These are phyloP conservation scores for Alloscopus bannaensis DNA, from an alignment of 2,888 invertebrate species.

Conservation along the genomic window DNA sequence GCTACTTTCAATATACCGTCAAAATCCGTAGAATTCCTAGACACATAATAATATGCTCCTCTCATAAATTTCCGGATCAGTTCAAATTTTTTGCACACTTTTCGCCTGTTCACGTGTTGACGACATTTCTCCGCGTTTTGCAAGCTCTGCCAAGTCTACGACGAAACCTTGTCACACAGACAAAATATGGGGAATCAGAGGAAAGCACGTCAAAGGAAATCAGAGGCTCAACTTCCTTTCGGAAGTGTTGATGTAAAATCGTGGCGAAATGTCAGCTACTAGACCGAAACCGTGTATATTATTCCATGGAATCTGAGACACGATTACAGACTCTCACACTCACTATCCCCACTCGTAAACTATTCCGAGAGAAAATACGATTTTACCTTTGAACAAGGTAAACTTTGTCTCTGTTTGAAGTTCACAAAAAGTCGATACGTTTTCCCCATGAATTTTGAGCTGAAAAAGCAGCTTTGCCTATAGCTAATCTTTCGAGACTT, in stretches of 20 bases:
- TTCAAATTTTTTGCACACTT: slow-evolving; percentile 6
- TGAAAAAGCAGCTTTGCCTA: no score
- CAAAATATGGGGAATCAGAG: slow-evolving; percentile 17
- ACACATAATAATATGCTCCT: slow-evolving; percentile 28
- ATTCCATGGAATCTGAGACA: no score
- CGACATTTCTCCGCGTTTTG: background rate
- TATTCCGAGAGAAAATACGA: no score
- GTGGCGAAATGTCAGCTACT: slow-evolving; percentile 22
- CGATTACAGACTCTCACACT: no score
- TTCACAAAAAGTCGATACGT: no score
- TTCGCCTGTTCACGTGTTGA: no score
- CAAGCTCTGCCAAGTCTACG: background rate
- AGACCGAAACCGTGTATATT: slow-evolving; percentile 18
- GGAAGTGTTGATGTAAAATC: background rate
- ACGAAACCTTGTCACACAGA: background rate
- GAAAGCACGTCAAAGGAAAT: background rate
- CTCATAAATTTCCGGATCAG: slow-evolving; percentile 8
- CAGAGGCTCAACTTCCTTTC: no score
- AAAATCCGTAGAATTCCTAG: slow-evolving; percentile 20
- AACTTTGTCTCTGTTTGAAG: no score
- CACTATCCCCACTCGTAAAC: background rate
- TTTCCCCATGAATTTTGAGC: no score
- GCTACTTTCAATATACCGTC: background rate
- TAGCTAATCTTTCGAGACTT: no score
- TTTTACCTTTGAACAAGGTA: no score